Evolutionary conservation across 2,888 invertebrate species (phyloP).

Genomic region (Leptodirus hochenwartii): DNA sequence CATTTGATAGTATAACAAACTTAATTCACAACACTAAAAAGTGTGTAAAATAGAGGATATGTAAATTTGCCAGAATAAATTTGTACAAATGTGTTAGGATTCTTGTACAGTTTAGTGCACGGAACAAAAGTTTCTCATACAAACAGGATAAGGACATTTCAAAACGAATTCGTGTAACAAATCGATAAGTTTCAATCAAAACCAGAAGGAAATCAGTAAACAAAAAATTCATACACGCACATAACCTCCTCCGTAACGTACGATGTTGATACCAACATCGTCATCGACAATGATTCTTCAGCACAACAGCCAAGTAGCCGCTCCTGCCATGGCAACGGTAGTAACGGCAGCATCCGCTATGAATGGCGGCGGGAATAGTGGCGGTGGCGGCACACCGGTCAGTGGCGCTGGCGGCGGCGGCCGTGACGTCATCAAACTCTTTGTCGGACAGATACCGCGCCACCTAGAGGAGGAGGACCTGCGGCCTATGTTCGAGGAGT

Average conservation of each 20-base stretch:
- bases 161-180: no score
- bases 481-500: conserved; percentile 80
- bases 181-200: conserved; percentile 13
- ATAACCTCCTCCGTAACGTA: not conserved
- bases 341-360: no score
- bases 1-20: no score
- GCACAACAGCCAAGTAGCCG: conserved; percentile 8
- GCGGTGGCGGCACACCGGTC: no score
- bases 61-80: no score
- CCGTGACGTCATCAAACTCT: conserved; percentile 55
- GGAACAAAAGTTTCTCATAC: no score
- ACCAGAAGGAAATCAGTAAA: conserved; percentile 11
- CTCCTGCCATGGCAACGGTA: conserved; percentile 9
- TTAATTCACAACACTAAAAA: no score
- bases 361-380: no score
- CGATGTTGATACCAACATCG: conserved; percentile 26
- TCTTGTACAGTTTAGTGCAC: no score
- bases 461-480: conserved; percentile 77
- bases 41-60: no score
- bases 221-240: conserved; percentile 9
- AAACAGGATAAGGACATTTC: no score
- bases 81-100: no score
- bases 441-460: conserved; percentile 84
- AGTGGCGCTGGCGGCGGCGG: conserved; percentile 8
- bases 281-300: conserved; percentile 21